A percentile compares a stretch with the other conserved stretches of the same genome.
Evolutionary conservation across 2,113 vertebrate species (phyloP).

Genomic region (Alectura lathami): DNA sequence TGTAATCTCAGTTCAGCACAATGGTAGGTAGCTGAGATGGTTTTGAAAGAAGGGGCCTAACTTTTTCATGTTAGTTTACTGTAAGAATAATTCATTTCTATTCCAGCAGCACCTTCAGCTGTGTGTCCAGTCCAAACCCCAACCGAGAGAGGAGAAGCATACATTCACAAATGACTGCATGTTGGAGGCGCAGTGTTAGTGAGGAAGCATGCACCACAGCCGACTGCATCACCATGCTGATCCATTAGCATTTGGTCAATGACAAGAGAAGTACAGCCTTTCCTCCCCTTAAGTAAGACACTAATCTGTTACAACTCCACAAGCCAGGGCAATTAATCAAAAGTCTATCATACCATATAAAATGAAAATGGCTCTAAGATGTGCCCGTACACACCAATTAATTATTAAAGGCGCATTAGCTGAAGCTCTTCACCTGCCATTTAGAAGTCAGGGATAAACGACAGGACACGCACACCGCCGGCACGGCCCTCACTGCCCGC

Average conservation of each 20-base stretch:
- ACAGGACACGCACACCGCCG: background rate
- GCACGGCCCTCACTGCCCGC: background rate
- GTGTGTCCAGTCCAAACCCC: background rate
- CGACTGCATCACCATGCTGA: background rate
- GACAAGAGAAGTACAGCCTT: constrained; percentile 55
- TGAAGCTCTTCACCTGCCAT: constrained; percentile 61
- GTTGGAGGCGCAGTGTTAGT: background rate
- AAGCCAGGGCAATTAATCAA: constrained; percentile 69
- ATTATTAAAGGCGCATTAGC: constrained; percentile 71
- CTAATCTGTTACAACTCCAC: constrained; percentile 59
- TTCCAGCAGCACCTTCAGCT: background rate
- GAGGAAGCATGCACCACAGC: background rate
- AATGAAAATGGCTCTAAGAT: constrained; percentile 68
- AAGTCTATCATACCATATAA: constrained; percentile 63
- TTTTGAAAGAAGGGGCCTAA: background rate
- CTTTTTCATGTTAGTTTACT: background rate
- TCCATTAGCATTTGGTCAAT: constrained; percentile 45
- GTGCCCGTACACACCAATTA: constrained; percentile 59
- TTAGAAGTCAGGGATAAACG: constrained; percentile 36
- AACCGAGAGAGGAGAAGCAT: background rate
- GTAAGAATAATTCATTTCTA: background rate
- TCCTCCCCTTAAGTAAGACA: constrained; percentile 37
- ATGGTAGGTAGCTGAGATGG: background rate
- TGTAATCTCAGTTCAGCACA: background rate
- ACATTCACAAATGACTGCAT: background rate